Percentiles rank a stretch among this genome's conserved stretches.
These are phyloP conservation scores for Haliclona indistincta DNA, from an alignment of 37 sponge, comb jelly and placozoan genomes.

Conservation along the genomic window DNA sequence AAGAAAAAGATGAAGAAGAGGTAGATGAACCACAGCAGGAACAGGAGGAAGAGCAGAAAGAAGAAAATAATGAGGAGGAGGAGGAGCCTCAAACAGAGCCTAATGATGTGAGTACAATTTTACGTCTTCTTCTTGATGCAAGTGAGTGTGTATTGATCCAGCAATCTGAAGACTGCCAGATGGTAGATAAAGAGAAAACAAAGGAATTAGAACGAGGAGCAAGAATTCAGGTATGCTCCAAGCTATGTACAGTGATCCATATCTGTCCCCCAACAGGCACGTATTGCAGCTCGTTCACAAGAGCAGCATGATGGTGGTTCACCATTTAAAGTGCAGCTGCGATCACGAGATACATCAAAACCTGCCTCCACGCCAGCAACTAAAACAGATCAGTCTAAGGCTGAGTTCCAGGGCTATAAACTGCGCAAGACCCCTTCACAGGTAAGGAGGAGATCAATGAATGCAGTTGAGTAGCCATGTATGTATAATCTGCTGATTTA, in stretches of 20 bases:
- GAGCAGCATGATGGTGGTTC: not conserved
- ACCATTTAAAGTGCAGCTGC: slow-evolving; percentile 11
- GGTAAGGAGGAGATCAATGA: not conserved
- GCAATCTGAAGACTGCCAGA: not conserved
- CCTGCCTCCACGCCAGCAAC: not conserved
- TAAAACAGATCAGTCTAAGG: not conserved
- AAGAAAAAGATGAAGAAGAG: not conserved
- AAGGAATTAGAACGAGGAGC: not conserved
- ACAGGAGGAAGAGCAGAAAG: not conserved
- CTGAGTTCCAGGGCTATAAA: slow-evolving; percentile 42
- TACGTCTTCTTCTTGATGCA: too few species aligned
- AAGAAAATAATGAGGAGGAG: not conserved
- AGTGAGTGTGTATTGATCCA: not conserved
- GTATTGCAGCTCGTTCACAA: not conserved
- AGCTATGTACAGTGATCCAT: not conserved
- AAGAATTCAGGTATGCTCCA: not conserved
- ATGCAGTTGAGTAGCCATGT: not conserved
- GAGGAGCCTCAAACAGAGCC: not conserved
- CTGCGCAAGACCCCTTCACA: slow-evolving; percentile 13
- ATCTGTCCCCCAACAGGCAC: not conserved
- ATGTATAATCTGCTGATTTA: too few species aligned
- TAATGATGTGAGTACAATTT: not conserved
- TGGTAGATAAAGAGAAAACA: not conserved
- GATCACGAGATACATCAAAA: not conserved
- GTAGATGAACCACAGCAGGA: not conserved